Conservation (phyloP, 2,888 invertebrate genomes). For the Pristionchus maxplancki region DNA sequence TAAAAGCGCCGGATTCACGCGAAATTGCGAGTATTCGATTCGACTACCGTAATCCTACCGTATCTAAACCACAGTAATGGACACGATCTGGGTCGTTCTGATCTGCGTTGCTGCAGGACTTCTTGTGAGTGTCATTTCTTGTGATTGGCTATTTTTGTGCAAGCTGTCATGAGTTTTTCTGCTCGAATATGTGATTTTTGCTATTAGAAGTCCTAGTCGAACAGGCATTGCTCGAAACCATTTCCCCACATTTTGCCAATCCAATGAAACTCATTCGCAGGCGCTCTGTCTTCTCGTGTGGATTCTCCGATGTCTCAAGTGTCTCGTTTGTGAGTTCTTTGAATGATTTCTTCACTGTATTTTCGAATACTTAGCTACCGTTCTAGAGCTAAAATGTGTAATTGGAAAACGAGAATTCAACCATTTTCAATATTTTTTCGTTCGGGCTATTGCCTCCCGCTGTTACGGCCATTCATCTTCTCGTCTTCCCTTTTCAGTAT, state of each 20-base stretch:
- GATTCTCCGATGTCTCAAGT: constrained; percentile 40
- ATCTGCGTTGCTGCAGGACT: constrained; percentile 15
- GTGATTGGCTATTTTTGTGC: too few species aligned
- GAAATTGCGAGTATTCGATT: not conserved
- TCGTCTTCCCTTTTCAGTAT: too few species aligned
- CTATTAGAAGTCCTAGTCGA: not conserved
- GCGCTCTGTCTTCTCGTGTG: constrained; percentile 6
- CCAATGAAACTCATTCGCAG: not conserved
- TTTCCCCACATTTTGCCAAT: not conserved
- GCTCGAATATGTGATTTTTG: too few species aligned
- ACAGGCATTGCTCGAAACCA: not conserved
- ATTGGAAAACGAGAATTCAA: too few species aligned
- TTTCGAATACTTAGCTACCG: too few species aligned
- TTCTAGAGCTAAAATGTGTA: too few species aligned
- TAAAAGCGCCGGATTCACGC: not conserved
- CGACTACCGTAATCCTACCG: not conserved
- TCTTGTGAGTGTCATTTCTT: not conserved
- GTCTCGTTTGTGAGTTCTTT: constrained; percentile 46
- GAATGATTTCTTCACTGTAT: too few species aligned
- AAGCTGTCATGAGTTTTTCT: too few species aligned
- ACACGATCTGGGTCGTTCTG: not conserved
- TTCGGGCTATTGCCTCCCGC: too few species aligned
- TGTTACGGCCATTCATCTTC: too few species aligned
- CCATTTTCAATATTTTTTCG: too few species aligned
- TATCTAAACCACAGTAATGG: not conserved